Conservation (phyloP, 2,888 invertebrate species). For the Phaonia tiefii region DNA sequence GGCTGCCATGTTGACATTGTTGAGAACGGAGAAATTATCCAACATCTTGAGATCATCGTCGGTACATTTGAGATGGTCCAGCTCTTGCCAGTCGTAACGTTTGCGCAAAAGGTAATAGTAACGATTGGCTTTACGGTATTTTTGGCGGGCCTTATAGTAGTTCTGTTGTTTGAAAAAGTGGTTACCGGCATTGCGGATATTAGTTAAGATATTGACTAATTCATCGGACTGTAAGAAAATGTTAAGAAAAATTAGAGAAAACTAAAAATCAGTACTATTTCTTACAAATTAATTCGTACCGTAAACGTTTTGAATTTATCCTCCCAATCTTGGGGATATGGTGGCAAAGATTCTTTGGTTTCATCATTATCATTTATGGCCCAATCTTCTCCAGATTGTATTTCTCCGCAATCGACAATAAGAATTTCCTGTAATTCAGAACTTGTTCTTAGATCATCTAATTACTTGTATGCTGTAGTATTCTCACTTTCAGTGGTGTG, state of each 20-base stretch:
- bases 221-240: constrained; percentile 68
- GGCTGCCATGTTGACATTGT: constrained; percentile 88
- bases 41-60: constrained; percentile 75
- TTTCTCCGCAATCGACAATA: constrained; percentile 89
- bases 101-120: constrained; percentile 83
- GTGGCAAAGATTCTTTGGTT: constrained; percentile 86
- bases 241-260: not conserved
- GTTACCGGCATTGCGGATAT: constrained; percentile 89
- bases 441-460: not conserved
- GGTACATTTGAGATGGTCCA: constrained; percentile 68
- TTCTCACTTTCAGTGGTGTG: constrained; percentile 82
- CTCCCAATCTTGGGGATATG: constrained; percentile 89
- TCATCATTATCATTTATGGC: constrained; percentile 86
- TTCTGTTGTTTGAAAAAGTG: constrained; percentile 83
- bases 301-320: constrained; percentile 71
- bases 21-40: constrained; percentile 79
- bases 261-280: too few species aligned
- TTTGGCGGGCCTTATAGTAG: constrained; percentile 85
- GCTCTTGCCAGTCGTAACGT: constrained; percentile 73
- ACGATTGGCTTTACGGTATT: constrained; percentile 90
- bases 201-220: constrained; percentile 82
- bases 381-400: constrained; percentile 83
- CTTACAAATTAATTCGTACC: too few species aligned
- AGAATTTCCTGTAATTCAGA: constrained; percentile 82
- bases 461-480: not conserved